Percentiles rank a stretch among this genome's conserved stretches.
These are phyloP conservation scores for Nesospiza acunhae DNA, from an alignment of 2,113 vertebrate species.

Conservation along the genomic window DNA sequence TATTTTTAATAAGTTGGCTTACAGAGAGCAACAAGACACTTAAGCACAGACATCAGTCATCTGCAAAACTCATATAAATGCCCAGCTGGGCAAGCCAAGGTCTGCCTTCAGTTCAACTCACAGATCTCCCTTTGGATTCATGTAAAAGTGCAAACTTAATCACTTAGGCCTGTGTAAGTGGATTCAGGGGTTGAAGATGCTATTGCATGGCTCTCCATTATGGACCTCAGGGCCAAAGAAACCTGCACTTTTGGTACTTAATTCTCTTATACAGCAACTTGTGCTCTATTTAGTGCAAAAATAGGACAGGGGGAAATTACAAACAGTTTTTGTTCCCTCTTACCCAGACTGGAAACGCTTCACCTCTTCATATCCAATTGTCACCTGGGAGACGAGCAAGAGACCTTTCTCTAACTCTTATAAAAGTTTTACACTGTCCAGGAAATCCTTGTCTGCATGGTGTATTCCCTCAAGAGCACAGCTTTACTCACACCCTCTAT, in stretches of 20 bases:
- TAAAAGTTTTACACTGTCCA: not conserved
- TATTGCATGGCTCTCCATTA: not conserved
- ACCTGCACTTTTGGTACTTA: not conserved
- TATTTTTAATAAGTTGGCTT: not conserved
- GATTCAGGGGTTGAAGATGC: not conserved
- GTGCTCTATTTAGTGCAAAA: not conserved
- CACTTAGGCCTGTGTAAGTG: not conserved
- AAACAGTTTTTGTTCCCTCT: not conserved
- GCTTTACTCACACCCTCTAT: not conserved
- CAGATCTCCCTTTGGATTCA: not conserved
- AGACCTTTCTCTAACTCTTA: not conserved
- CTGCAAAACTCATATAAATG: not conserved
- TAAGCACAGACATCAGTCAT: not conserved
- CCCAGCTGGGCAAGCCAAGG: not conserved
- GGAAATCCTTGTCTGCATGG: not conserved
- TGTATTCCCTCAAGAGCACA: not conserved
- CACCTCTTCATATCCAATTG: not conserved
- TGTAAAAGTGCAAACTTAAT: not conserved
- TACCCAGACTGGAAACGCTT: not conserved
- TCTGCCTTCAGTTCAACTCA: not conserved
- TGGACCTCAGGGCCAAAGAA: not conserved
- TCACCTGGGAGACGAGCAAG: not conserved
- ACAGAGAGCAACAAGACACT: not conserved
- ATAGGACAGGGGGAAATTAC: not conserved
- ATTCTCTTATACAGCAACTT: not conserved